Evolutionary conservation across 1,140 invertebrate genomes (phyloP).

Genomic region (Neotoxoptera formosana): DNA sequence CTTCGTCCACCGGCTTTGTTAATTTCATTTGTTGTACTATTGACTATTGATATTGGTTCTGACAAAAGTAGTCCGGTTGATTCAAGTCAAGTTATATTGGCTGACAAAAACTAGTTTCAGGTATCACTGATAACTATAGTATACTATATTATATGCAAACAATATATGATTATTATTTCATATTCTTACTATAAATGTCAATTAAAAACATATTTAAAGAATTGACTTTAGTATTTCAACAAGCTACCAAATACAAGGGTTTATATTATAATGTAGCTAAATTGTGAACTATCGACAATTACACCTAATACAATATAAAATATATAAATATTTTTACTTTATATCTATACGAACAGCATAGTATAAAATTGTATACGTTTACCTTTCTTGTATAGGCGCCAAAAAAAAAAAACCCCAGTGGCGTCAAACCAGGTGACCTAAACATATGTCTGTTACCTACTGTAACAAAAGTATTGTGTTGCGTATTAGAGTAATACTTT

Average conservation of each 20-base stretch:
- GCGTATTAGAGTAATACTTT: neutral
- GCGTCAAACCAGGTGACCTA: slow-evolving; percentile 32
- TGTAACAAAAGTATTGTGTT: slow-evolving; percentile 21
- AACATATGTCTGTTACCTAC: neutral
- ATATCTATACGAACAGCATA: neutral
- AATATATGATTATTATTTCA: neutral
- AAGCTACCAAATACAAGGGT: neutral
- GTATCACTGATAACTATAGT: too few relatives aligned
- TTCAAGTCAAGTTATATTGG: too few relatives aligned
- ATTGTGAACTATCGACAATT: neutral
- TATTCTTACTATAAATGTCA: neutral
- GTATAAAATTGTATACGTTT: neutral
- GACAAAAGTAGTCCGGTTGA: too few relatives aligned
- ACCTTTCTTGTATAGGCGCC: neutral
- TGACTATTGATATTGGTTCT: too few relatives aligned
- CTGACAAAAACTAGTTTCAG: too few relatives aligned
- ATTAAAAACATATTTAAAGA: too few relatives aligned
- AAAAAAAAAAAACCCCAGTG: slow-evolving; percentile 10
- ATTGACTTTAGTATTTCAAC: neutral
- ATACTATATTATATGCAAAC: neutral
- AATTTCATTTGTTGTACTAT: too few relatives aligned
- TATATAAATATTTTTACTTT: neutral
- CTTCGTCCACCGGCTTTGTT: too few relatives aligned
- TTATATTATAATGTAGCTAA: neutral
- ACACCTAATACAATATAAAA: neutral